Conservation (phyloP, 2,888 invertebrate genomes). For the Caenorhabditis sp. region DNA sequence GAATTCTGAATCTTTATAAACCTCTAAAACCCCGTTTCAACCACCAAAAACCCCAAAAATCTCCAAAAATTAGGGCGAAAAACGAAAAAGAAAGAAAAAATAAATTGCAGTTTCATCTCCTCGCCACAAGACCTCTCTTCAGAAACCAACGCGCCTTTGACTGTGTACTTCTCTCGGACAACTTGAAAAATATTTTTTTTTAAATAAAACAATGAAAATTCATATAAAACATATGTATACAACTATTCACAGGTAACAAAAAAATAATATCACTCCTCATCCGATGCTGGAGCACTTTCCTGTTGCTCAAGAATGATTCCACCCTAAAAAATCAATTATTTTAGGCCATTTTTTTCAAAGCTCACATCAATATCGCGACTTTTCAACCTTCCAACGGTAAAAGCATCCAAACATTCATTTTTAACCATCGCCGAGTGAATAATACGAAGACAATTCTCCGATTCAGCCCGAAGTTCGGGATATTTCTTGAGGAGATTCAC, state of each 20-base stretch:
- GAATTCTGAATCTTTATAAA: no score
- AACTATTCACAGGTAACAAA: background rate
- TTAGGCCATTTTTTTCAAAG: background rate
- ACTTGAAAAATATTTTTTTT: background rate
- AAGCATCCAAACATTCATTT: conserved; percentile 45
- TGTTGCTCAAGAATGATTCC: conserved; percentile 21
- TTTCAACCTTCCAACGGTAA: conserved; percentile 44
- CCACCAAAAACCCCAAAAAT: background rate
- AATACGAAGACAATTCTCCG: conserved; percentile 44
- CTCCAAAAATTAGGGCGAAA: background rate
- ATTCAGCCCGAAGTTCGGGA: conserved; percentile 44
- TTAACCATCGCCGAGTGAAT: conserved; percentile 49
- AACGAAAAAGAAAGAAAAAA: background rate
- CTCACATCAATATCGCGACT: conserved; percentile 47
- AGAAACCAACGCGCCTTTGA: background rate
- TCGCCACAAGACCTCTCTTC: background rate
- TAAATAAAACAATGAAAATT: background rate
- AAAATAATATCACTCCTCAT: conserved; percentile 5
- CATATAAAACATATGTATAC: background rate
- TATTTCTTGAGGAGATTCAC: conserved; percentile 40
- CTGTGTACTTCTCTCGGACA: conserved; percentile 1
- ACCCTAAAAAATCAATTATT: conserved; percentile 11
- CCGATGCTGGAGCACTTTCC: conserved; percentile 6
- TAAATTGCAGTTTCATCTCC: background rate
- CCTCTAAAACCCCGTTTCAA: background rate